These are phyloP conservation scores for Saccostrea cuccullata DNA, from an alignment of 1,140 invertebrate species.

Conservation along the genomic window DNA sequence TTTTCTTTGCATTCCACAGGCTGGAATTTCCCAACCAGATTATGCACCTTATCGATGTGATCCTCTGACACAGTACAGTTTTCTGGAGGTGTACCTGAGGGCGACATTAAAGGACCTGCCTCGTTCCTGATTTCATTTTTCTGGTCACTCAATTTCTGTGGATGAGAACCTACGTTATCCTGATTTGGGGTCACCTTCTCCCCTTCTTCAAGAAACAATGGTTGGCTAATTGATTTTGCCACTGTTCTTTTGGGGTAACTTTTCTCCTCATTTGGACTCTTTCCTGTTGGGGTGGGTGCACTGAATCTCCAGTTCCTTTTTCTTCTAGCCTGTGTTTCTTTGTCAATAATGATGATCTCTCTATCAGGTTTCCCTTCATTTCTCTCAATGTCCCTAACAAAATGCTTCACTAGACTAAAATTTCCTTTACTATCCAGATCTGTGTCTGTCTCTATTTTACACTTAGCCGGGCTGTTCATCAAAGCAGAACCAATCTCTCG, in stretches of 20 bases:
- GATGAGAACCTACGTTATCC: neutral
- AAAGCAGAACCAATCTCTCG: constrained; percentile 71
- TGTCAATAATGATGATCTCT: constrained; percentile 69
- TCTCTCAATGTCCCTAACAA: constrained; percentile 70
- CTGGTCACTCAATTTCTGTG: neutral
- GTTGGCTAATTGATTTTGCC: constrained; percentile 40
- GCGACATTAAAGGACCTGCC: neutral
- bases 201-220: constrained; percentile 13
- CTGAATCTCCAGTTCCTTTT: constrained; percentile 39
- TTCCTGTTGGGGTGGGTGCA: constrained; percentile 1
- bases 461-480: constrained; percentile 65
- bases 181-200: neutral
- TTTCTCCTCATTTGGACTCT: neutral
- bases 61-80: constrained; percentile 26
- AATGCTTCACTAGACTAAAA: constrained; percentile 63
- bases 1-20: constrained; percentile 35
- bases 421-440: constrained; percentile 51
- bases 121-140: neutral
- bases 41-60: constrained; percentile 58
- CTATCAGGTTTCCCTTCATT: constrained; percentile 50
- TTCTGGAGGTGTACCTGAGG: constrained; percentile 6
- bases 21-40: constrained; percentile 69
- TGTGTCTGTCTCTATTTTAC: constrained; percentile 52
- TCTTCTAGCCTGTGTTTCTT: constrained; percentile 45
- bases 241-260: neutral